Conservation (phyloP, 2,888 invertebrate species). For the Eucera pruinosa region DNA sequence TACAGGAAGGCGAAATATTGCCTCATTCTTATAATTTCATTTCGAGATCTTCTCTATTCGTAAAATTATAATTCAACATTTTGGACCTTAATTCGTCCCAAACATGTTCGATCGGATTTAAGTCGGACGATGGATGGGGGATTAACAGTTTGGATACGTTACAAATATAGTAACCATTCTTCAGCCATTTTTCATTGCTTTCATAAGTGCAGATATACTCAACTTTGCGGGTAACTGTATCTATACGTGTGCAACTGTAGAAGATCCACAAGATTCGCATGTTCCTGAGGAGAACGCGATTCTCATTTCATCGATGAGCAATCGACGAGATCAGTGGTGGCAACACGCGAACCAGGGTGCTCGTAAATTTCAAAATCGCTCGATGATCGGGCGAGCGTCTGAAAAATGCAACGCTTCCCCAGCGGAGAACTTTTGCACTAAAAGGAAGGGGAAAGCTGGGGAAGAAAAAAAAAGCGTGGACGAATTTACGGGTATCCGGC, state of each 20-base stretch:
- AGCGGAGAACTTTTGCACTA: constrained; percentile 7
- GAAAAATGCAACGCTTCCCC: constrained; percentile 32
- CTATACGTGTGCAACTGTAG: no score
- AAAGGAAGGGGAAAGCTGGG: not conserved
- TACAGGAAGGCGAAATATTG: no score
- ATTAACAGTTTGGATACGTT: no score
- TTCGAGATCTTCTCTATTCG: no score
- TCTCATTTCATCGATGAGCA: not conserved
- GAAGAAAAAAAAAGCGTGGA: constrained; percentile 5
- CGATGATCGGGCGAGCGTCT: constrained; percentile 17
- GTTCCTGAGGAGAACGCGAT: not conserved
- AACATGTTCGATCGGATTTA: no score
- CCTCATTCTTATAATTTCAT: no score
- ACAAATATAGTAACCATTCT: no score
- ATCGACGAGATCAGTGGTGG: not conserved
- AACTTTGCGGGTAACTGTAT: no score
- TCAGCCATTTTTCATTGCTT: no score
- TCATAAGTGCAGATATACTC: not conserved
- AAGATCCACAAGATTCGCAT: not conserved
- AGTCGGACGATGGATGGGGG: no score
- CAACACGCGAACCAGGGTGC: not conserved
- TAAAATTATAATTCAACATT: no score
- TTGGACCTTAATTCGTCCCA: no score
- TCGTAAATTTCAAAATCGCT: constrained; percentile 28
- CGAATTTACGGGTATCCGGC: constrained; percentile 65